phyloP scores from a whole-genome alignment of 1,140 invertebrate genomes.

The Brachystomella parvula region DNA sequence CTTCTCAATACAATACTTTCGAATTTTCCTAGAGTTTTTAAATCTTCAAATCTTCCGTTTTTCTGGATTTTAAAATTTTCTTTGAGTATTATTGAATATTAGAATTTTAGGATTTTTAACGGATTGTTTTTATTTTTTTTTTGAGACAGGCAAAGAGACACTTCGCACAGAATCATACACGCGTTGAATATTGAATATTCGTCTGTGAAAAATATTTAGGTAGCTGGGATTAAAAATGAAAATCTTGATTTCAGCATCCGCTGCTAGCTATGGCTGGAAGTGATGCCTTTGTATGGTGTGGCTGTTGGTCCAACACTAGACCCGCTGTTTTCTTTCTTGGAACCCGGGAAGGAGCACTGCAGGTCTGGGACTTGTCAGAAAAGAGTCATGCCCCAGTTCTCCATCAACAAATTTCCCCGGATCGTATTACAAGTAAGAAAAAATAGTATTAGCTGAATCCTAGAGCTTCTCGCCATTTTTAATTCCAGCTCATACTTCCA shows the following conservation, averaged over 20 bases:
- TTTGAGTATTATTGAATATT: no score
- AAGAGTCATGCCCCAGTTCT: conserved; percentile 44
- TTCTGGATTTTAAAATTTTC: no score
- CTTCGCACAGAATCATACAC: no score
- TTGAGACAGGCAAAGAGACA: no score
- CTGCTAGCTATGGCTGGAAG: conserved; percentile 16
- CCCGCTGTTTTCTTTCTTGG: conserved; percentile 46
- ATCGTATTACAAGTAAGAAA: conserved; percentile 22
- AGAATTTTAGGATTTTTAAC: no score
- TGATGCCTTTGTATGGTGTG: conserved; percentile 32
- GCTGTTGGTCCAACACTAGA: conserved; percentile 28
- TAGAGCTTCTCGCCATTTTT: not conserved
- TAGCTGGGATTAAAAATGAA: not conserved
- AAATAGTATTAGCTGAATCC: not conserved
- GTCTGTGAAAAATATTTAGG: no score
- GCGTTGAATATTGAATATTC: no score
- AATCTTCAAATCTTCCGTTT: no score
- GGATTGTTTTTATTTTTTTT: no score
- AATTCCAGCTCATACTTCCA: not conserved
- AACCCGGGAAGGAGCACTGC: conserved; percentile 45
- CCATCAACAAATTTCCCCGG: conserved; percentile 26
- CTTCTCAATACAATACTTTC: no score
- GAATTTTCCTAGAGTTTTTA: no score
- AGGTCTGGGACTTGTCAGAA: conserved; percentile 49
- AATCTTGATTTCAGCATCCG: conserved; percentile 24